These are phyloP conservation scores for Lasius fuliginosus DNA, from an alignment of 2,888 invertebrate genomes.

Conservation along the genomic window DNA sequence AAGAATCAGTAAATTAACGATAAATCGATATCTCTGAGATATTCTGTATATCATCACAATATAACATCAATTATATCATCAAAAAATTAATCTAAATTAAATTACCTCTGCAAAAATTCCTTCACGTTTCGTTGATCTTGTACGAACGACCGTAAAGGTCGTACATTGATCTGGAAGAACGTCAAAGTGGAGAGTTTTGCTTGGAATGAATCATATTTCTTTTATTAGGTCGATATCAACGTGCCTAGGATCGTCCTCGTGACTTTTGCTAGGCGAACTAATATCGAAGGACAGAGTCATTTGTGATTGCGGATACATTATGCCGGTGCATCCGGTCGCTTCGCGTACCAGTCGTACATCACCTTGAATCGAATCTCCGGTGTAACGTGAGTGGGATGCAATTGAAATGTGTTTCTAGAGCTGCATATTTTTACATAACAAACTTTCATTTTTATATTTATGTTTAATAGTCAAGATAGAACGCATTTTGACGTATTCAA, in stretches of 20 bases:
- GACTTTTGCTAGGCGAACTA: constrained; percentile 71
- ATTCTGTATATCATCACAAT: too few species aligned
- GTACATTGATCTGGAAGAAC: constrained; percentile 64
- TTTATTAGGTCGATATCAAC: constrained; percentile 37
- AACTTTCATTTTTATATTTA: constrained; percentile 28
- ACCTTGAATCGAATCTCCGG: constrained; percentile 67
- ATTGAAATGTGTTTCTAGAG: constrained; percentile 32
- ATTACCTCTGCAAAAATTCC: constrained; percentile 23
- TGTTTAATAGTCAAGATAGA: not conserved
- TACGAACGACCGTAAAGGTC: constrained; percentile 61
- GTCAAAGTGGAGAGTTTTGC: constrained; percentile 15
- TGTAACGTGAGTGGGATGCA: constrained; percentile 57
- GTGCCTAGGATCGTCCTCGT: constrained; percentile 53
- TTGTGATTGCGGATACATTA: constrained; percentile 66
- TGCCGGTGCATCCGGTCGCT: constrained; percentile 69
- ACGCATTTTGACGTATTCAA: not conserved
- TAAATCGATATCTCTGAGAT: too few species aligned
- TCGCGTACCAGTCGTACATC: constrained; percentile 50
- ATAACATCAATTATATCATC: too few species aligned
- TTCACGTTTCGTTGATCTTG: constrained; percentile 55
- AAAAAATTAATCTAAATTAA: too few species aligned
- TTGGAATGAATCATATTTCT: constrained; percentile 28
- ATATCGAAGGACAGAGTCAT: constrained; percentile 70
- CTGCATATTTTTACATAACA: not conserved
- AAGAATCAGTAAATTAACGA: too few species aligned